Base-by-base conservation (phyloP, 2,797 vertebrate genomes). In the Philypnodon macrostomus region DNA sequence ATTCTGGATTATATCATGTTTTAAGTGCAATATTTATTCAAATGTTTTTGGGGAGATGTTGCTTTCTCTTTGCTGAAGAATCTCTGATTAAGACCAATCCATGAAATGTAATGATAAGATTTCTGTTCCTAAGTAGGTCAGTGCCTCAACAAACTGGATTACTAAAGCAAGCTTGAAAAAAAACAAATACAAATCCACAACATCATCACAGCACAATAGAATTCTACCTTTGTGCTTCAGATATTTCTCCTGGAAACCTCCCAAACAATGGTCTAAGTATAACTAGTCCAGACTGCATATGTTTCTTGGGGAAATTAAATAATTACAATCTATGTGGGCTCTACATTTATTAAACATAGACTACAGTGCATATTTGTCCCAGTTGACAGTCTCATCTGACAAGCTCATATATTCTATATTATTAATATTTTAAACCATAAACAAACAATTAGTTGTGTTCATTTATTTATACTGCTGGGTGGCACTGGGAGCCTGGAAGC, bases 371-470 rank as follows among this genome's bases (percentile, higher is more conserved):
- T 47, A 56, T 66, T 79, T 46, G 35, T 62, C 75, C 74, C 66
- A 62, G 48, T 68, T 24, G 38, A 52, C 47, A 45, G 73, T 62
- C 73, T 58, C 50, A 58, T 50, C 29, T 57, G 57, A 79, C 54
- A 24, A 57, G 44, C 60, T 68, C 59, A 49, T 76, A 36, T 27
- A 73, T 80, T 69, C 55, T 33, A 6, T 36, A 49, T 58, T 77
- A 82, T 84, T 81, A 84, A 86, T 84, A 82, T 84, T 81, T 82
- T 38, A 85, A 57, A 84, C 77, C 54, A 76, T 80, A 79, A 85
- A 81, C 84, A 86, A 85, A 84, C 73, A 83, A 81, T 88, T 85
- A 84, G 77, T 73, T 63, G 30, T 76, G 58, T 72, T 85, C 63
- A 79, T 85, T 82, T 85, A 79, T 85, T 83, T 71, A 70, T 60